Base-by-base conservation (phyloP, 2,797 vertebrate species). In the Macropodus opercularis region DNA sequence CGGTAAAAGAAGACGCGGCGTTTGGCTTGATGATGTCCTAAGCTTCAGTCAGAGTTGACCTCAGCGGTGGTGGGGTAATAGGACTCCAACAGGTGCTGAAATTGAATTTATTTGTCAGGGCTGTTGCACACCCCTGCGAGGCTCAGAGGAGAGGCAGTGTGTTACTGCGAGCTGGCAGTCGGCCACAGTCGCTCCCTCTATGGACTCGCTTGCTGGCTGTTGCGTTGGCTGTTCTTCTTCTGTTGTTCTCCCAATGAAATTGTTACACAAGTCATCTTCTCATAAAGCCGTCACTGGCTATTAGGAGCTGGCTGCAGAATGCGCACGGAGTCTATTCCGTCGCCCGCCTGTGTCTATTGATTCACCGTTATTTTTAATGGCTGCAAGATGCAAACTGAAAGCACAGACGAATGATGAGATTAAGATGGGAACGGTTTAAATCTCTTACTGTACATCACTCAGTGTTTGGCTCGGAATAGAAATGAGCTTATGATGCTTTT, bases 11-110 rank as follows among this genome's bases (percentile, higher is more conserved):
- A 63, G 62, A 64, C 29, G 51, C 5, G 48, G 47, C 65, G 63
- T 77, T 71, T 72, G 79, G 76, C 75, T 70, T 24, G 77, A 62
- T 41, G 34, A 62, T 65, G 73, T 73, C 69, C 15, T n/a, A 41
- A 65, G 62, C 61, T 59, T 57, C 27, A 35, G 67, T 64, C 70
- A 36, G 69, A 66, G 52, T 72, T 80, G 83, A 88, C 84, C 81
- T 52, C 26, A 18, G 59, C 60, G n/a, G 70, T 68, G 76, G 63
- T 43, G 46, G 27, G 19, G 57, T 72, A 74, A 77, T 65, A 51
- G 63, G 77, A 75, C 81, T 72, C 57, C 82, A 86, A 85, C 83
- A 85, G 82, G 81, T 87, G 69, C 69, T 42, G 77, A 76, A 84
- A 85, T 78, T 78, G 12, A 85, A 85, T 86, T 71, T 63, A 79